phyloP scores from a whole-genome alignment of 2,888 invertebrate species.

The Hypselothyrea guttata region DNA sequence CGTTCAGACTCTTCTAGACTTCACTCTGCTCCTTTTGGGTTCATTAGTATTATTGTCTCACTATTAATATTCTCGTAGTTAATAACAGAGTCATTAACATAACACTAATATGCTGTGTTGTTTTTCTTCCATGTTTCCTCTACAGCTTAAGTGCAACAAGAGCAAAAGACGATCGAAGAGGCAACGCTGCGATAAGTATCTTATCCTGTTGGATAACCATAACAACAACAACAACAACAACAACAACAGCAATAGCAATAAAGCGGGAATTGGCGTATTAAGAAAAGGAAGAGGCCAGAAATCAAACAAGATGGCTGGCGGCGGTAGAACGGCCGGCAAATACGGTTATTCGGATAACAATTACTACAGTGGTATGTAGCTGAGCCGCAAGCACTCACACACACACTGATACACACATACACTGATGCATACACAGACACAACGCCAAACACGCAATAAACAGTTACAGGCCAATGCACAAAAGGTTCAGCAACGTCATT shows the following conservation, averaged over 20 bases:
- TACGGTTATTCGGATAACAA: slow-evolving; percentile 89
- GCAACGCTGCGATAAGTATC: slow-evolving; percentile 28
- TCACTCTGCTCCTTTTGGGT: slow-evolving; percentile 19
- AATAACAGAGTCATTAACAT: no score
- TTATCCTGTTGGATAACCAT: slow-evolving; percentile 19
- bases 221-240: no score
- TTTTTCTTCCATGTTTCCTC: background rate
- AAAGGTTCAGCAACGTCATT: slow-evolving; percentile 28
- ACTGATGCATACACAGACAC: slow-evolving; percentile 2
- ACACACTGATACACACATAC: background rate
- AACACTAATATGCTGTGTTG: no score
- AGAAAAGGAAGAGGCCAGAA: slow-evolving; percentile 30
- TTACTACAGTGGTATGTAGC: slow-evolving; percentile 88
- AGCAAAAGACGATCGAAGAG: slow-evolving; percentile 25
- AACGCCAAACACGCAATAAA: slow-evolving; percentile 14
- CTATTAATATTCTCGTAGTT: no score
- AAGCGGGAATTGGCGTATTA: no score
- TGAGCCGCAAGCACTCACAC: no score
- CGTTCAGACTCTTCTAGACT: no score
- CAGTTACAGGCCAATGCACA: slow-evolving; percentile 17
- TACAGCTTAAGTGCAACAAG: slow-evolving; percentile 12
- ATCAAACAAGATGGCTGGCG: slow-evolving; percentile 83
- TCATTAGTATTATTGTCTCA: slow-evolving; percentile 5
- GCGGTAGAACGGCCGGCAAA: slow-evolving; percentile 90
- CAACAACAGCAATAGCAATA: background rate